These are phyloP conservation scores for Automeris io DNA, from an alignment of 2,888 invertebrate species.

Conservation along the genomic window DNA sequence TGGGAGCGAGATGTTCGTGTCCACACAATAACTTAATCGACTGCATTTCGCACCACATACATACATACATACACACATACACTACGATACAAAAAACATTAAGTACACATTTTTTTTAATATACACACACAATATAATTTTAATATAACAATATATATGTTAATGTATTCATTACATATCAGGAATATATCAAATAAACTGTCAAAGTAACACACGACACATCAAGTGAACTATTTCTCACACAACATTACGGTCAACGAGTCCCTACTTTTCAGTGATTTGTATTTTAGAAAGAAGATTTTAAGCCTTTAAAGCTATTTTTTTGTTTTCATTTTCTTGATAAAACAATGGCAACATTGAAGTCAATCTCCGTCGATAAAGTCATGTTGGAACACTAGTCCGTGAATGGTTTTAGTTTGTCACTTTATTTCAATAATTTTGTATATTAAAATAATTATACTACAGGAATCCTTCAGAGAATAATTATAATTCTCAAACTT, in stretches of 20 bases:
- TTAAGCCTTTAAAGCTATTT: conserved; percentile 22
- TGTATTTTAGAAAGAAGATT: conserved; percentile 30
- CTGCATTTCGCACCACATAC: conserved; percentile 27
- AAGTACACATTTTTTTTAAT: conserved; percentile 15
- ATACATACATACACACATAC: conserved; percentile 19
- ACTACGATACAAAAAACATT: conserved; percentile 12
- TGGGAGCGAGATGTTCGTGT: conserved; percentile 99
- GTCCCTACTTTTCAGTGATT: conserved; percentile 26
- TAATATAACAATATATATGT: neutral
- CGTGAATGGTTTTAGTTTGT: conserved; percentile 24
- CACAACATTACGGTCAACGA: conserved; percentile 11
- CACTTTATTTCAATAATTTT: conserved; percentile 11
- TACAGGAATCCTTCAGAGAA: conserved; percentile 13
- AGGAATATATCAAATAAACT: neutral
- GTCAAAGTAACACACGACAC: conserved; percentile 1
- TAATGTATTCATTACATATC: neutral
- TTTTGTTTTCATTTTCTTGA: conserved; percentile 22
- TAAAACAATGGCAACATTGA: conserved; percentile 21
- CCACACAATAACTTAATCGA: conserved; percentile 77
- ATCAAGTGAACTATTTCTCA: conserved; percentile 5
- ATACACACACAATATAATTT: conserved; percentile 16
- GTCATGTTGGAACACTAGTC: conserved; percentile 42
- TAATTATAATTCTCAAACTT: conserved; percentile 10
- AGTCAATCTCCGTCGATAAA: conserved; percentile 20
- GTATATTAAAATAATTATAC: neutral